Base-by-base conservation (phyloP, 1,140 invertebrate genomes). In the Hypsibius dujardini region DNA sequence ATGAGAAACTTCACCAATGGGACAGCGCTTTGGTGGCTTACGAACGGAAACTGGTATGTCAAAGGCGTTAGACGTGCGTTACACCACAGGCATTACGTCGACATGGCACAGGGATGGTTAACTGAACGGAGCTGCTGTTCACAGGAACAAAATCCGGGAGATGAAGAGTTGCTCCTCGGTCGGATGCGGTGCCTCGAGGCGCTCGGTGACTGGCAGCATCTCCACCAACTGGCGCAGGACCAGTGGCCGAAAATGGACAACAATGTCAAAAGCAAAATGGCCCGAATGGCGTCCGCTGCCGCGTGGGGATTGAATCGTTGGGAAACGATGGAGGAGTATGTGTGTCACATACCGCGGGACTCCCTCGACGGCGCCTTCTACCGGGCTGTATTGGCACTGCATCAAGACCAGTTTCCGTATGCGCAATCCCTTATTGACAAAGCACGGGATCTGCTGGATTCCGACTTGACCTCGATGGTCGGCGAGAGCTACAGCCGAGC, bases 1-100 rank as follows among this genome's bases (percentile, higher is more conserved):
- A 97, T 78, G 96, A 99, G 78, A 98, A 98, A 78, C 81, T 99
- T 1, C 93, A 98, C 77, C 93, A 97, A 76, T 99, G 95, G 95
- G 92, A 98, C 74, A 90, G 91, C 77, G 96, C 96, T 0, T 81
- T 98, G 15, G 83, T 87, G 71, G 84, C 93, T 0, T 98, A 98
- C 77, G 82, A 86, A 62, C 73, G 83, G 2, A 82, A 83, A 12
- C 78, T 79, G 70, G 62, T 67, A 28, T 28, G 28, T 28, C 28
- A 28, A 28, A 0, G 28, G 28, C 28, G 28, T 28, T 28, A 28
- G 28, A 28, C 28, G 28, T 28, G 28, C 28, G 28, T 28, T 28
- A 28, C 28, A 28, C 28, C 28, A 28, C 28, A 28, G 28, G 28
- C 28, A 28, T 28, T 28, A 28, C 28, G 28, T 28, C 28, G 28